A percentile compares a stretch with the other conserved stretches of the same genome.
Evolutionary conservation across 2,797 vertebrate genomes (phyloP).

Genomic region (Neosalanx taihuensis): DNA sequence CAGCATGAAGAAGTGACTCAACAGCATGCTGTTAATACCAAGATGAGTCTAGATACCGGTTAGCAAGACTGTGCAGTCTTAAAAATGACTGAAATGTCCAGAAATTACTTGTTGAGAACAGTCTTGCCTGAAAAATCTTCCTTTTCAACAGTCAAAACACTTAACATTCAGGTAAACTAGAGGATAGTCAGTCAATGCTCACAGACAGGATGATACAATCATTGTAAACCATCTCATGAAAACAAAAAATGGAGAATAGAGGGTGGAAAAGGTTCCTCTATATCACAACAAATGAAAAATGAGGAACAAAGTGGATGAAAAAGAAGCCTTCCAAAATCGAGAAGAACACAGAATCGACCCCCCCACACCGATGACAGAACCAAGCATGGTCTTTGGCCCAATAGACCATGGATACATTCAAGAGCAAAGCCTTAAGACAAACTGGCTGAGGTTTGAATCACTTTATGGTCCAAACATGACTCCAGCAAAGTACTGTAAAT

Average conservation of each 20-base stretch:
- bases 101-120: conserved; percentile 12
- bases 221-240: not conserved
- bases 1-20: not conserved
- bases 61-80: not conserved
- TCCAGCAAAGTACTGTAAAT: conserved; percentile 13
- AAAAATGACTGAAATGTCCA: not conserved
- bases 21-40: not conserved
- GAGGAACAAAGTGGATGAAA: conserved; percentile 3
- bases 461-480: conserved; percentile 13
- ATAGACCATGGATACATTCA: conserved; percentile 37
- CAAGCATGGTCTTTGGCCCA: not conserved
- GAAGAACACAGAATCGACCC: not conserved
- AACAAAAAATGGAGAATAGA: conserved; percentile 9
- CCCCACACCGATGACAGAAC: not conserved
- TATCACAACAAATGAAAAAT: not conserved
- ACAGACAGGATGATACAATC: not conserved
- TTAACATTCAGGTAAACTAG: conserved; percentile 1
- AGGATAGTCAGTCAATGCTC: not conserved
- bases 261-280: conserved; percentile 1
- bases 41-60: conserved; percentile 9
- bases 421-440: conserved; percentile 46
- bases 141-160: not conserved
- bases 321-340: not conserved
- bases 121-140: not conserved
- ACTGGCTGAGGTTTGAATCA: conserved; percentile 31